A percentile compares a stretch with the other conserved stretches of the same genome.
phyloP scores from a whole-genome alignment of 37 sponge, comb jelly and placozoan species.

The Theonella swinhoei region DNA sequence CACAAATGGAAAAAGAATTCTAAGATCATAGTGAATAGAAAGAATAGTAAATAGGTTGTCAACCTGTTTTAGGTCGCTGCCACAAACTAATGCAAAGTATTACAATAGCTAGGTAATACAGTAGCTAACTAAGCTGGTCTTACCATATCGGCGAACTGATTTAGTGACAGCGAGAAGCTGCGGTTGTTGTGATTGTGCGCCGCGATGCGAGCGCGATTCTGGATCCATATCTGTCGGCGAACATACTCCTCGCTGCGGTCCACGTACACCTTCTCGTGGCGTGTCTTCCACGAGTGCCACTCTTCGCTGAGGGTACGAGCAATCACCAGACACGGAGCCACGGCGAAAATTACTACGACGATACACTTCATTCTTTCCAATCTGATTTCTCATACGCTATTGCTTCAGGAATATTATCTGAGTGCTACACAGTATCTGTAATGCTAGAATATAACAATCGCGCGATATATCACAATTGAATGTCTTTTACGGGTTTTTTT shows the following conservation, averaged over 20 bases:
- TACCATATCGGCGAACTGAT: constrained; percentile 82
- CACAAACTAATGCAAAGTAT: too few species aligned
- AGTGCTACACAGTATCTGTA: too few species aligned
- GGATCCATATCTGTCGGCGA: constrained; percentile 43
- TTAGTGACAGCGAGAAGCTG: constrained; percentile 57
- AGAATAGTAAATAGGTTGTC: neutral
- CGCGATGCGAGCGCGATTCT: constrained; percentile 46
- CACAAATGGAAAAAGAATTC: constrained; percentile 44
- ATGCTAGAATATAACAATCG: too few species aligned
- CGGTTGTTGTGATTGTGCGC: constrained; percentile 62
- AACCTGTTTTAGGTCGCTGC: too few species aligned
- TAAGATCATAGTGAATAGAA: constrained; percentile 35
- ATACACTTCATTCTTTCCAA: neutral
- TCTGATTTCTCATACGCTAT: too few species aligned
- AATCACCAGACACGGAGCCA: neutral
- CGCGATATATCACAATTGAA: too few species aligned
- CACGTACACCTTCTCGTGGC: constrained; percentile 47
- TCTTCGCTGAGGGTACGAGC: neutral
- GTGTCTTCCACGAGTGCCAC: constrained; percentile 72
- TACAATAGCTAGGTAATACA: too few species aligned
- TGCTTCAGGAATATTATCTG: too few species aligned
- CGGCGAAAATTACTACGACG: neutral
- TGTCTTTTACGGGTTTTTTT: too few species aligned
- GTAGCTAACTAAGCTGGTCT: neutral
- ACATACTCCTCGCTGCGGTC: constrained; percentile 32